Percentiles rank a stretch among this genome's conserved stretches.
Evolutionary conservation across 2,888 invertebrate genomes (phyloP).

Genomic region (Parascotia fuliginaria): DNA sequence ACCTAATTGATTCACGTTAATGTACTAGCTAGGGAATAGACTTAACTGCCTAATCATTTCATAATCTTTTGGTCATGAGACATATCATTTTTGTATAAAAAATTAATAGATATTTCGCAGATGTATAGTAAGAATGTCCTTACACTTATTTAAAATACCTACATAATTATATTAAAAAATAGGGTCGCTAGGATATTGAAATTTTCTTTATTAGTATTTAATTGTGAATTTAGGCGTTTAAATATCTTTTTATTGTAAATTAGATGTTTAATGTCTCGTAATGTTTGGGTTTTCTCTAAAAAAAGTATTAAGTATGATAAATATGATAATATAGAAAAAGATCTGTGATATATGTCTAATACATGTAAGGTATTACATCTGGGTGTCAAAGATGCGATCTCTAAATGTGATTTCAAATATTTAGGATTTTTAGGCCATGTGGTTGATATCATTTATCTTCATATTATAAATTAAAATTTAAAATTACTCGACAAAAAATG

Average conservation of each 20-base stretch:
- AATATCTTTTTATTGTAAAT: constrained; percentile 53
- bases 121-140: constrained; percentile 35
- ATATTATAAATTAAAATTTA: background rate
- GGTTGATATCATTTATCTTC: constrained; percentile 39
- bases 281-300: constrained; percentile 60
- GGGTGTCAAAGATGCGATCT: constrained; percentile 76
- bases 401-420: constrained; percentile 69
- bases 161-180: constrained; percentile 34
- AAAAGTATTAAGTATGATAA: constrained; percentile 81
- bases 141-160: constrained; percentile 48
- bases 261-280: constrained; percentile 52
- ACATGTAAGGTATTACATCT: constrained; percentile 76
- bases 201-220: constrained; percentile 36
- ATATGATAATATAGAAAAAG: constrained; percentile 77
- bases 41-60: constrained; percentile 61
- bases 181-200: constrained; percentile 33
- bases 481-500: background rate
- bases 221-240: constrained; percentile 65
- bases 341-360: constrained; percentile 78
- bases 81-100: constrained; percentile 73
- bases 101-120: constrained; percentile 39
- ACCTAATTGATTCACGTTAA: constrained; percentile 52
- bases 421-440: constrained; percentile 45
- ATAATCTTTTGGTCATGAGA: constrained; percentile 65
- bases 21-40: constrained; percentile 59